Percentiles rank a stretch among this genome's conserved stretches.
phyloP scores from a whole-genome alignment of 2,888 invertebrate species.

The Tineola bisselliella region DNA sequence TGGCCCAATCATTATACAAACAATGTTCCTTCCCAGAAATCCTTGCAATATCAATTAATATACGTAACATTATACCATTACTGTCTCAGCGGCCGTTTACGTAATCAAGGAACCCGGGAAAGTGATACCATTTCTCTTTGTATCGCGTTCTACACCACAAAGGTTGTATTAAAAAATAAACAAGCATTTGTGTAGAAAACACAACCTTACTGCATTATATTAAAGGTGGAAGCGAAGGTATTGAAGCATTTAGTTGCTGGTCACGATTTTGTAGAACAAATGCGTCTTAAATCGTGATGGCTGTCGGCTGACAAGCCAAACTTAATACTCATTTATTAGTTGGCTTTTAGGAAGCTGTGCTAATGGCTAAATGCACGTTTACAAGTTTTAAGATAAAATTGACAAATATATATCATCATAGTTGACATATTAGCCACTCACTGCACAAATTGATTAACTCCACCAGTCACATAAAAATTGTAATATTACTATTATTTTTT shows the following conservation, averaged over 20 bases:
- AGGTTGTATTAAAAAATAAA: neutral
- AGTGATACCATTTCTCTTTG: constrained; percentile 9
- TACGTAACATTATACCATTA: neutral
- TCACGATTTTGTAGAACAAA: constrained; percentile 1
- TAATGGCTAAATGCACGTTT: neutral
- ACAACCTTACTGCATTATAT: neutral
- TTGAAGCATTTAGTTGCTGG: neutral
- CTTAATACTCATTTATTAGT: neutral
- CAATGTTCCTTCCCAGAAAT: neutral
- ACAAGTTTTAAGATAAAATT: no score
- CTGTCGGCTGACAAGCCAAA: neutral
- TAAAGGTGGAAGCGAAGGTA: neutral
- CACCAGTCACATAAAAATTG: no score
- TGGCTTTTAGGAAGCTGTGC: neutral
- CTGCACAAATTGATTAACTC: no score
- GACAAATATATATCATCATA: no score
- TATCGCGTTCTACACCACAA: neutral
- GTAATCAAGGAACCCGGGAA: constrained; percentile 7
- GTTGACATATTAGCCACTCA: no score
- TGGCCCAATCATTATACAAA: no score
- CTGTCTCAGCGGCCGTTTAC: neutral
- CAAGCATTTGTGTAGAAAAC: neutral
- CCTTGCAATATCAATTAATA: neutral
- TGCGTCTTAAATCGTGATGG: neutral
- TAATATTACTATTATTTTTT: no score